Percentiles rank a stretch among this genome's conserved stretches.
These are phyloP conservation scores for Calcarius lapponicus DNA, from an alignment of 2,797 vertebrate species.

Conservation along the genomic window DNA sequence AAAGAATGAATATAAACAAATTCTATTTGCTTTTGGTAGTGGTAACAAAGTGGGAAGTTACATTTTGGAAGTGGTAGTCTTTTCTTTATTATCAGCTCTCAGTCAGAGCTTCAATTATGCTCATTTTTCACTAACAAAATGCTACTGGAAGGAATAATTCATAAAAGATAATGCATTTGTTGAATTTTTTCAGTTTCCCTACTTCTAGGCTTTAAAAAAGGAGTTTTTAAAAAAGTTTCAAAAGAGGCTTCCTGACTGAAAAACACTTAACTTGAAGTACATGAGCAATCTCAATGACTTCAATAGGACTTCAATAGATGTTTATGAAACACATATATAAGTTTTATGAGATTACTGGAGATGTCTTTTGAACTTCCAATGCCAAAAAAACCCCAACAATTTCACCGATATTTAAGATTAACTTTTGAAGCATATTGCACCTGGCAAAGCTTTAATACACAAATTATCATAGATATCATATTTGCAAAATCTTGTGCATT, in stretches of 20 bases:
- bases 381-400: background rate
- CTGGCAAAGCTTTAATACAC: background rate
- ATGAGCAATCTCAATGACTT: background rate
- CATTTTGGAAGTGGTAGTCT: background rate
- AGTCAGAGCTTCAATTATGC: background rate
- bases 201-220: background rate
- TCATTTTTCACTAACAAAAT: slow-evolving; percentile 18
- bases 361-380: background rate
- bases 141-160: slow-evolving; percentile 9
- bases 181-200: background rate
- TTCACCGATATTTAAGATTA: background rate
- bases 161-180: background rate
- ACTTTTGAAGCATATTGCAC: background rate
- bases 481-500: background rate
- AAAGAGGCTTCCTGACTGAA: background rate
- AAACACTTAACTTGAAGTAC: background rate
- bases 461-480: background rate
- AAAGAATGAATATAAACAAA: background rate
- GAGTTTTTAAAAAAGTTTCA: background rate
- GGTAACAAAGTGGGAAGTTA: background rate
- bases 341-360: background rate
- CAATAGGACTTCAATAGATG: background rate
- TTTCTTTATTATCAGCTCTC: background rate
- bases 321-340: background rate
- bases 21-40: background rate